A percentile compares a stretch with the other conserved stretches of the same genome.
Evolutionary conservation across 2,113 vertebrate species (phyloP).

Genomic region (Paralichthys olivaceus): DNA sequence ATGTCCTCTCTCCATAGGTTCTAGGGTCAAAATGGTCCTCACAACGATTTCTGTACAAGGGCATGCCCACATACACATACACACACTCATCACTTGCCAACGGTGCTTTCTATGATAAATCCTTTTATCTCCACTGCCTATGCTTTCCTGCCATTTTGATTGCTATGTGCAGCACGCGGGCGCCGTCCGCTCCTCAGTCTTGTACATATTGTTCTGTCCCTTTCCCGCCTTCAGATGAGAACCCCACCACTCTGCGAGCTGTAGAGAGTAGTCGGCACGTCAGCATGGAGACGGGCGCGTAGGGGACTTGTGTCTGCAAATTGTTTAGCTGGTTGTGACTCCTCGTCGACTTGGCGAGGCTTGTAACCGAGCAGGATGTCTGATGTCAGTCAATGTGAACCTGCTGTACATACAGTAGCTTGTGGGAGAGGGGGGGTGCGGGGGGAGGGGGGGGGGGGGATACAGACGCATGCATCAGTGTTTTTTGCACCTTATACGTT

Average conservation of each 20-base stretch:
- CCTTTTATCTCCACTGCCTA: constrained; percentile 32
- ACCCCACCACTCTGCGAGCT: neutral
- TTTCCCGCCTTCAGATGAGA: constrained; percentile 12
- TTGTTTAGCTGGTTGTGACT: constrained; percentile 1
- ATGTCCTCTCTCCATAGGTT: too few species aligned
- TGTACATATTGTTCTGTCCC: constrained; percentile 56
- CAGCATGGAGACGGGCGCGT: constrained; percentile 4
- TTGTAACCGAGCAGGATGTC: constrained; percentile 18
- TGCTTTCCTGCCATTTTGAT: constrained; percentile 13
- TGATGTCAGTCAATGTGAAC: constrained; percentile 71
- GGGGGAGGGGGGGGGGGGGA: neutral
- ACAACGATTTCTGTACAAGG: neutral
- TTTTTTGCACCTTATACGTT: constrained; percentile 84
- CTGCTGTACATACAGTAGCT: constrained; percentile 55
- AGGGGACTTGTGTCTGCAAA: constrained; percentile 16
- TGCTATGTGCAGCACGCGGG: neutral
- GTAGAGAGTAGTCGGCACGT: constrained; percentile 28
- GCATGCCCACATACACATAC: constrained; percentile 16
- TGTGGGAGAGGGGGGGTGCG: neutral
- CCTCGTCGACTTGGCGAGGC: constrained; percentile 1
- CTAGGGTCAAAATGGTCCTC: too few species aligned
- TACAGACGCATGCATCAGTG: constrained; percentile 35
- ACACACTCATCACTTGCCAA: constrained; percentile 7
- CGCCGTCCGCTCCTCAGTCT: constrained; percentile 5
- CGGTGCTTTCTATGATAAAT: constrained; percentile 29